Evolutionary conservation across 2,888 invertebrate genomes (phyloP), one percentile per base, ranked within the genome.

Genomic region (Capitulum mitella): DNA sequence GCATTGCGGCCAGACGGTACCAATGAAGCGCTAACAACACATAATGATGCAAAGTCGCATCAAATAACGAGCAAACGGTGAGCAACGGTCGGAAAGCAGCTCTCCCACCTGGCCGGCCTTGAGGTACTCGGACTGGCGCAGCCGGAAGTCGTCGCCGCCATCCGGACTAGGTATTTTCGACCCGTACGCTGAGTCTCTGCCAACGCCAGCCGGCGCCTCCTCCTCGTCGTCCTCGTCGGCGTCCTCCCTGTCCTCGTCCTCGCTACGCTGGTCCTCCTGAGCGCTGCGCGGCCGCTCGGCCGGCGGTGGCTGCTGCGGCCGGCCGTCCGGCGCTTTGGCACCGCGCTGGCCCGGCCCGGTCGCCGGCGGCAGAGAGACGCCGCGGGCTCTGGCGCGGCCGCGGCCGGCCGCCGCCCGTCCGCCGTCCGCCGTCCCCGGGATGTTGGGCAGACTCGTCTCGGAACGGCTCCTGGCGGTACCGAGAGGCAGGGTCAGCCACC

Each of bases 331-430:
- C n/a, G n/a, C n/a, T n/a, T n/a, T n/a, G n/a, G n/a, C n/a, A n/a
- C n/a, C n/a, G n/a, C n/a, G n/a, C n/a, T n/a, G n/a, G n/a, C n/a
- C n/a, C n/a, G n/a, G n/a, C n/a, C n/a, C n/a, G n/a, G n/a, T n/a
- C n/a, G 34, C 64, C 37, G 70, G 70, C 37, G 70, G 70, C 70
- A 70, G 70, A 3, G 70, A 70, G 37, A 70, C 70, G 40, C 70
- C 70, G 37, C 70, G 70, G 19, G 70, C 6, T 12, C 43, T n/a
- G n/a, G n/a, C 6, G 6, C 43, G 43, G 0, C 40, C 70, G 5
- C 29, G 70, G 8, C 14, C 37, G 70, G 70, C 37, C 70, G 37
- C 26, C 14, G 40, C 70, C 70, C 16, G 37, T 26, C n/a, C 8
- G 58, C 37, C 22, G 40, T 40, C 22, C 22, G 34, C 3, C 37